Conservation (phyloP, 2,797 vertebrate genomes). For the Synaphobranchus kaupii region DNA sequence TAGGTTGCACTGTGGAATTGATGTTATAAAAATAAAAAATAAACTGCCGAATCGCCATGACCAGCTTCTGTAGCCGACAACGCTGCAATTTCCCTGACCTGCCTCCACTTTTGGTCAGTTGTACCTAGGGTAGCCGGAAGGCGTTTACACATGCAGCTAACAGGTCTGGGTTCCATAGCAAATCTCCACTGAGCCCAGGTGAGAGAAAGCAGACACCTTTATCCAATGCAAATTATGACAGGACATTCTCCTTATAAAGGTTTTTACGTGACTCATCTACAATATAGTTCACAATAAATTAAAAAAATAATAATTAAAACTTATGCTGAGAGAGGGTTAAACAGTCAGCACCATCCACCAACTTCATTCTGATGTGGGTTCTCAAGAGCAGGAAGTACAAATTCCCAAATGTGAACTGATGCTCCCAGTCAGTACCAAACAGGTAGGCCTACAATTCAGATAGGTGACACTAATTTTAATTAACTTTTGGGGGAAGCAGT, state of each 20-base stretch:
- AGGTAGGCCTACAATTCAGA: neutral
- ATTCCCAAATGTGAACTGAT: neutral
- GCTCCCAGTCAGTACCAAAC: neutral
- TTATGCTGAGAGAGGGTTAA: neutral
- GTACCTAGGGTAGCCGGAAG: neutral
- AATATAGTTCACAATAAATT: neutral
- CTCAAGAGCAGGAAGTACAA: neutral
- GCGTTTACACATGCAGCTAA: neutral
- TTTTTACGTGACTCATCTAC: neutral
- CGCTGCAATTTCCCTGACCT: neutral
- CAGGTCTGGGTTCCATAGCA: neutral
- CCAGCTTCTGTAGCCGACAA: neutral
- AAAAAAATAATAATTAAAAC: neutral
- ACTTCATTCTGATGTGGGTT: neutral
- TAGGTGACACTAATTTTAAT: no score
- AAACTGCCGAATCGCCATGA: neutral
- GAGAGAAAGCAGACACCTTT: neutral
- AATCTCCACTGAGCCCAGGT: neutral
- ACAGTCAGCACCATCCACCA: neutral
- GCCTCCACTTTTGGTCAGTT: neutral
- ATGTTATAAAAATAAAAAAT: no score
- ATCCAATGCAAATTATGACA: neutral
- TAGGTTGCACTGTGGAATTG: neutral
- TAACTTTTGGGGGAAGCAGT: neutral
- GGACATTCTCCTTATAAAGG: neutral